Conservation (phyloP, 2,113 vertebrate genomes). For the Heloderma charlesbogerti region DNA sequence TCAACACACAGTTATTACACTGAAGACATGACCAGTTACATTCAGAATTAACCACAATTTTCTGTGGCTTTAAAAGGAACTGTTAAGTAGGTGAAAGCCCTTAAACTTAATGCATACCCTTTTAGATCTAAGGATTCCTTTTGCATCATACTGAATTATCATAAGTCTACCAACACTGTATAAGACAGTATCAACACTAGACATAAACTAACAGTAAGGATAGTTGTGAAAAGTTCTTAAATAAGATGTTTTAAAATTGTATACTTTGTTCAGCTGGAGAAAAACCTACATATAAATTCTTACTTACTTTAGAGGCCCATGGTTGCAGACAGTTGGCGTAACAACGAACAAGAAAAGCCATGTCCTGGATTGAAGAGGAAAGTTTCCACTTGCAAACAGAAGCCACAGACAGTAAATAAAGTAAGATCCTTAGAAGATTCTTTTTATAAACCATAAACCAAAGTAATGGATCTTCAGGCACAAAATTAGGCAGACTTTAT, state of each 20-base stretch:
- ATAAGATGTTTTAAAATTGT: slow-evolving; percentile 50
- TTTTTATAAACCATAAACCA: slow-evolving; percentile 74
- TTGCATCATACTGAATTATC: background rate
- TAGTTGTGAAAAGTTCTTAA: background rate
- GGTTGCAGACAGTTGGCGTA: slow-evolving; percentile 99
- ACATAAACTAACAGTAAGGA: background rate
- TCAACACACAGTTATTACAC: background rate
- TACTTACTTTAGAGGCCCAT: slow-evolving; percentile 99
- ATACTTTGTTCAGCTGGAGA: background rate
- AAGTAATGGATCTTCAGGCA: slow-evolving; percentile 61
- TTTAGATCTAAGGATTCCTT: slow-evolving; percentile 5
- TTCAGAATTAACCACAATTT: slow-evolving; percentile 37
- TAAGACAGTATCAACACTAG: slow-evolving; percentile 3
- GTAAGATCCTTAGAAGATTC: slow-evolving; percentile 73
- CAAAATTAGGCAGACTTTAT: slow-evolving; percentile 70
- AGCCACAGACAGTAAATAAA: slow-evolving; percentile 62
- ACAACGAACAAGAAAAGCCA: slow-evolving; percentile 99
- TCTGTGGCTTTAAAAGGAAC: slow-evolving; percentile 21
- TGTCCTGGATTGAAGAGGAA: slow-evolving; percentile 85
- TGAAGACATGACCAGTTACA: slow-evolving; percentile 18
- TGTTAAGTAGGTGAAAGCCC: slow-evolving; percentile 11
- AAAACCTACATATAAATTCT: slow-evolving; percentile 66
- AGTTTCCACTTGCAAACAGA: slow-evolving; percentile 83
- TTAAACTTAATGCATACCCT: background rate
- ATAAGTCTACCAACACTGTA: background rate